A percentile compares a stretch with the other conserved stretches of the same genome.
Conservation (phyloP, 2,113 vertebrate species). For the Strix uralensis region DNA sequence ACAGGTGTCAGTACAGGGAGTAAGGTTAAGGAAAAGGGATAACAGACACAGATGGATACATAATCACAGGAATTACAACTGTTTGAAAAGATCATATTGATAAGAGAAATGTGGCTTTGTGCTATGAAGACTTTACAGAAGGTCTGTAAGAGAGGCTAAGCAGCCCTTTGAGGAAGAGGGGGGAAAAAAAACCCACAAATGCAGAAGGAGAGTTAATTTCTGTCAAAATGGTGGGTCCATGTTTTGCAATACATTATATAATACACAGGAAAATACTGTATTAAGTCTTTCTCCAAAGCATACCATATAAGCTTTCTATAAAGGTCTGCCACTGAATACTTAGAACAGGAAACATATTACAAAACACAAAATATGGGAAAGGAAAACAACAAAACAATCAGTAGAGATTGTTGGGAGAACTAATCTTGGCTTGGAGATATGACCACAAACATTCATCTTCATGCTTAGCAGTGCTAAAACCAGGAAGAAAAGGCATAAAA, state of each 20-base stretch:
- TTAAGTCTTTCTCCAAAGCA: background rate
- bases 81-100: background rate
- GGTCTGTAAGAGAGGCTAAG: background rate
- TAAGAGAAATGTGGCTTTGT: background rate
- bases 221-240: background rate
- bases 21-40: background rate
- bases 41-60: background rate
- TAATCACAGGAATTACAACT: background rate
- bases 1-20: too few relatives aligned
- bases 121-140: background rate
- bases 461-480: background rate
- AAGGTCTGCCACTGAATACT: background rate
- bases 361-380: background rate
- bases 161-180: background rate
- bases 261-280: background rate
- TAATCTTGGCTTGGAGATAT: background rate
- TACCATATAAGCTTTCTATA: background rate
- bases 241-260: background rate
- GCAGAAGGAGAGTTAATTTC: background rate
- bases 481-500: background rate
- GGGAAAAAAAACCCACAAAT: background rate
- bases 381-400: background rate
- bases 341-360: background rate
- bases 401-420: background rate
- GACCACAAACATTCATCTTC: background rate